Percentiles rank a stretch among this genome's conserved stretches.
phyloP scores from a whole-genome alignment of 2,113 vertebrate genomes.

The Plecturocebus donacophilus region DNA sequence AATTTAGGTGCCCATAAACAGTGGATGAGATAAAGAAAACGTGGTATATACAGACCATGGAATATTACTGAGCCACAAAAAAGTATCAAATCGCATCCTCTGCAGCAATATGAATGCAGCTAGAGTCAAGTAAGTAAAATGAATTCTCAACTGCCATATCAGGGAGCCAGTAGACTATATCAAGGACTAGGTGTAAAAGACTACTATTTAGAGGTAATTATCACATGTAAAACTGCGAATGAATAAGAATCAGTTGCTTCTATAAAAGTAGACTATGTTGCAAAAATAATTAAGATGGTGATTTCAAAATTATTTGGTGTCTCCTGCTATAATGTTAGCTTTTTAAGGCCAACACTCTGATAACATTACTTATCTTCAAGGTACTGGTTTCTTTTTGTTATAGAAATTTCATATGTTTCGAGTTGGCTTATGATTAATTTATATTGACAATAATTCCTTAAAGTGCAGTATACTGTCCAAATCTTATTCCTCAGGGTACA shows the following conservation, averaged over 20 bases:
- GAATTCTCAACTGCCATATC: neutral
- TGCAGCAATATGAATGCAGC: too few species aligned
- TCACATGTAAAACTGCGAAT: neutral
- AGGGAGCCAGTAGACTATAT: neutral
- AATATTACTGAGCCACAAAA: too few species aligned
- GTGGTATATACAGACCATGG: too few species aligned
- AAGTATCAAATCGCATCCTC: too few species aligned
- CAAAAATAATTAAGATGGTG: neutral
- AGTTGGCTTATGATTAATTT: neutral
- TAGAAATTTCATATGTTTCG: neutral
- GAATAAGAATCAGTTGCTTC: neutral
- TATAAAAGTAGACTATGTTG: neutral
- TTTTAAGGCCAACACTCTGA: neutral
- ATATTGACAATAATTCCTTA: neutral
- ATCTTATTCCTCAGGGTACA: neutral
- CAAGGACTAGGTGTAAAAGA: neutral
- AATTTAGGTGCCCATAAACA: too few species aligned
- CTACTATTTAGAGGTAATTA: neutral
- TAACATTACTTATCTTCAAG: neutral
- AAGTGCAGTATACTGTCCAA: neutral
- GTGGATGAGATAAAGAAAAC: too few species aligned
- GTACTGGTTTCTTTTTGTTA: neutral
- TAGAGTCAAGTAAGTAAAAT: neutral
- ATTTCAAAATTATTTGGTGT: neutral
- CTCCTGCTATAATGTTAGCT: neutral